Conservation (phyloP, 2,888 invertebrate species). For the Cerastis leucographa region DNA sequence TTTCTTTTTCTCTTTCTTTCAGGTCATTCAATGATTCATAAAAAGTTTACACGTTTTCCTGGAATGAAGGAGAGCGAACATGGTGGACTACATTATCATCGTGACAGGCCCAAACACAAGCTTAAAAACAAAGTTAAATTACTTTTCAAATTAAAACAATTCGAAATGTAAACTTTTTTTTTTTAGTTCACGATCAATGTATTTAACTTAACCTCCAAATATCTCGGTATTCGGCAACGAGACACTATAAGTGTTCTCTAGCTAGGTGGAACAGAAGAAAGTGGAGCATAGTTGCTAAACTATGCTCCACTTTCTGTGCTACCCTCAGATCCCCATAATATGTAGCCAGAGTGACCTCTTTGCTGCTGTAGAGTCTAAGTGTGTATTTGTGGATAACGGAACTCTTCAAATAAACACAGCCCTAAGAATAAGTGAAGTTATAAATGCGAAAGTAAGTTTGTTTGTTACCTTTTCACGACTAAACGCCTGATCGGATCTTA, state of each 20-base stretch:
- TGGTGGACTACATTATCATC: slow-evolving; percentile 72
- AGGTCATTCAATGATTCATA: slow-evolving; percentile 74
- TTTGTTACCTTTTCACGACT: no score
- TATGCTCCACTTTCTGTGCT: background rate
- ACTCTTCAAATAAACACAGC: no score
- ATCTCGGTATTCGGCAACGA: background rate
- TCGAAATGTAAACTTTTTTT: slow-evolving; percentile 71
- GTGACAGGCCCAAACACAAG: slow-evolving; percentile 73
- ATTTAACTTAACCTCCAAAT: background rate
- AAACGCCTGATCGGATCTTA: no score
- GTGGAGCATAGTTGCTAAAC: no score
- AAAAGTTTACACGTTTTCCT: slow-evolving; percentile 77
- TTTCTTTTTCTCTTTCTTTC: slow-evolving; percentile 54
- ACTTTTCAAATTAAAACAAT: slow-evolving; percentile 83
- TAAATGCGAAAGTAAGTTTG: no score
- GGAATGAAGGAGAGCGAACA: slow-evolving; percentile 74
- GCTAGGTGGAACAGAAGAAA: no score
- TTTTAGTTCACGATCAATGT: slow-evolving; percentile 1
- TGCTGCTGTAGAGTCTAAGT: no score
- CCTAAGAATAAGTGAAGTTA: no score
- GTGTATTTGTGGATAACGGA: no score
- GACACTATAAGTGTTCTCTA: background rate
- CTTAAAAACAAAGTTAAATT: slow-evolving; percentile 83
- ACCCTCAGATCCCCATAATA: background rate
- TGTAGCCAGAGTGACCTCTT: background rate